A percentile compares a stretch with the other conserved stretches of the same genome.
phyloP scores from a whole-genome alignment of 2,797 vertebrate genomes.

The Syngnathus rostellatus region DNA sequence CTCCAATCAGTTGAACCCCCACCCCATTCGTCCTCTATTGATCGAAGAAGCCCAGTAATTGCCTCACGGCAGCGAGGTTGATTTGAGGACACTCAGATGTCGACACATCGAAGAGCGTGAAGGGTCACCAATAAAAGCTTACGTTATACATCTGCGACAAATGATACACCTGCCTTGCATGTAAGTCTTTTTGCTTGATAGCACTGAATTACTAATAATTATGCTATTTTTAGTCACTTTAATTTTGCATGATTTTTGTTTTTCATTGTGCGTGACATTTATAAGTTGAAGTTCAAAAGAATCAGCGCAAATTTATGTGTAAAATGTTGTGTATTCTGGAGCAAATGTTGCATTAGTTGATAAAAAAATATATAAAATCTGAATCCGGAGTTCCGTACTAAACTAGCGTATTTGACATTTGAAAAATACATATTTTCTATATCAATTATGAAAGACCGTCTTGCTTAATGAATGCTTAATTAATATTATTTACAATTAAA shows the following conservation, averaged over 20 bases:
- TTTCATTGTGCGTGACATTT: neutral
- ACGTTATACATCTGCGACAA: neutral
- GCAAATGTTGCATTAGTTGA: neutral
- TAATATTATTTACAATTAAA: neutral
- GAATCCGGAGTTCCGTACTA: too few relatives aligned
- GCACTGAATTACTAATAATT: neutral
- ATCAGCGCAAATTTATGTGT: neutral
- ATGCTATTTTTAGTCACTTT: neutral
- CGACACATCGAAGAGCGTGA: too few relatives aligned
- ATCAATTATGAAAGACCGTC: neutral
- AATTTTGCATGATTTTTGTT: neutral
- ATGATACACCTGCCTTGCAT: neutral
- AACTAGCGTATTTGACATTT: too few relatives aligned
- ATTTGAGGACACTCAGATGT: neutral
- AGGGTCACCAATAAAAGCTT: neutral
- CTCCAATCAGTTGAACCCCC: constrained; percentile 3
- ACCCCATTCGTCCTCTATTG: constrained; percentile 32
- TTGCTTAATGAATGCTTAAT: neutral
- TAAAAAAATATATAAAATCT: too few relatives aligned
- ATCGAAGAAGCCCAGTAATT: constrained; percentile 20
- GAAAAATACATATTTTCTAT: neutral
- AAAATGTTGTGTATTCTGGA: neutral
- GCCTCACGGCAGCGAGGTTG: neutral
- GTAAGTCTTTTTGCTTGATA: neutral
- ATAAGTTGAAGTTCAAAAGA: too few relatives aligned